A percentile compares a stretch with the other conserved stretches of the same genome.
Conservation (phyloP, 2,797 vertebrate species). For the Spinibarbus caldwelli region DNA sequence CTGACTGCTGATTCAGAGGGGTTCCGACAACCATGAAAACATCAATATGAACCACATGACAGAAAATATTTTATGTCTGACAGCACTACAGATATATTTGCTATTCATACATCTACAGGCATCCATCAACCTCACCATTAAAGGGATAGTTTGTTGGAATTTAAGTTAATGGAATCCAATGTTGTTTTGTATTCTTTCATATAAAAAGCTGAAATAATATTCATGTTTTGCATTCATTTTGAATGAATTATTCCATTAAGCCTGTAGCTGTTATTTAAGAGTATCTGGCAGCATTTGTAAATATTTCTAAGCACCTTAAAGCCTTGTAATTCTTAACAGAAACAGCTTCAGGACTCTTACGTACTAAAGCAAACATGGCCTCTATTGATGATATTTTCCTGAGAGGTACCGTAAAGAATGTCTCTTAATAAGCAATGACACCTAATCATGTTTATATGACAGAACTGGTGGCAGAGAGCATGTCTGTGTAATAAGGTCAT, state of each 20-base stretch:
- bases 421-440: background rate
- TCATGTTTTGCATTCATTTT: background rate
- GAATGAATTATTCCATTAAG: background rate
- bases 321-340: background rate
- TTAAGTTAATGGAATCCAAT: background rate
- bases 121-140: background rate
- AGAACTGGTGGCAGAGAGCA: background rate
- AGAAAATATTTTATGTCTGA: conserved; percentile 2
- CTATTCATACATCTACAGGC: background rate
- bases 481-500: conserved; percentile 17
- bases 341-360: background rate
- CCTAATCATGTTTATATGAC: conserved; percentile 13
- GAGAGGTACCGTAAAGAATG: background rate
- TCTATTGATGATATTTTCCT: conserved; percentile 21
- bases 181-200: background rate
- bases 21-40: conserved; percentile 10
- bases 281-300: background rate
- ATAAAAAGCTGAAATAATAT: background rate
- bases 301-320: background rate
- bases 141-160: background rate
- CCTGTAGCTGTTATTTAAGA: background rate
- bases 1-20: background rate
- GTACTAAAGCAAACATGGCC: background rate
- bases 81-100: conserved; percentile 8
- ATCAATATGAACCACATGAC: conserved; percentile 27